phyloP scores from a whole-genome alignment of 2,113 vertebrate genomes.

The Indicator maculatus region DNA sequence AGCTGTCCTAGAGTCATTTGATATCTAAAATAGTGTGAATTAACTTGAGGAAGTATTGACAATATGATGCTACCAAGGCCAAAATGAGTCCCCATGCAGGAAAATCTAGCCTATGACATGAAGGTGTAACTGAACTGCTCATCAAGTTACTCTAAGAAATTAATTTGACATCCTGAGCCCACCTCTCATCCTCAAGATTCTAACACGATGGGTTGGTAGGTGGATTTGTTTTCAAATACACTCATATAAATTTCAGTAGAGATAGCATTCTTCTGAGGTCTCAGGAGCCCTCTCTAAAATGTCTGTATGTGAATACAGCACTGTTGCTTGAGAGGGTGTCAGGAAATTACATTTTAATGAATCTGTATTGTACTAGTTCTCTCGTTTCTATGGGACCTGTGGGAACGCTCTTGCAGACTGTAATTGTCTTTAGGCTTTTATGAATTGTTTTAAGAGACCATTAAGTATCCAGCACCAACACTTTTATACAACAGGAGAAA shows the following conservation, averaged over 20 bases:
- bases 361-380: neutral
- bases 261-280: neutral
- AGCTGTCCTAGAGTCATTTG: neutral
- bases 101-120: neutral
- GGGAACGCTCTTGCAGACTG: neutral
- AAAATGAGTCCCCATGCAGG: neutral
- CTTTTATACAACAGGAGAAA: neutral
- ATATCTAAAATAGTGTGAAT: neutral
- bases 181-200: neutral
- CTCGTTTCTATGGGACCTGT: neutral
- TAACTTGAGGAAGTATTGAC: neutral
- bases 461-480: neutral
- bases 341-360: constrained; percentile 3
- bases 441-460: constrained; percentile 25
- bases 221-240: neutral
- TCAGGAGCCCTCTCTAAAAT: neutral
- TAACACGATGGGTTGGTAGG: neutral
- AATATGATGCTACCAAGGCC: neutral
- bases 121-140: neutral
- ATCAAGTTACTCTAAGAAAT: neutral
- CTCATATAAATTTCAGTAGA: neutral
- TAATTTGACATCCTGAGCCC: neutral
- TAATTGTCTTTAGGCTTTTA: constrained; percentile 45
- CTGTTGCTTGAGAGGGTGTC: neutral
- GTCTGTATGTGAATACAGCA: neutral